Evolutionary conservation across 2,113 vertebrate species (phyloP), one percentile per base, ranked within the genome.

Genomic region (Mastomys natalensis): DNA sequence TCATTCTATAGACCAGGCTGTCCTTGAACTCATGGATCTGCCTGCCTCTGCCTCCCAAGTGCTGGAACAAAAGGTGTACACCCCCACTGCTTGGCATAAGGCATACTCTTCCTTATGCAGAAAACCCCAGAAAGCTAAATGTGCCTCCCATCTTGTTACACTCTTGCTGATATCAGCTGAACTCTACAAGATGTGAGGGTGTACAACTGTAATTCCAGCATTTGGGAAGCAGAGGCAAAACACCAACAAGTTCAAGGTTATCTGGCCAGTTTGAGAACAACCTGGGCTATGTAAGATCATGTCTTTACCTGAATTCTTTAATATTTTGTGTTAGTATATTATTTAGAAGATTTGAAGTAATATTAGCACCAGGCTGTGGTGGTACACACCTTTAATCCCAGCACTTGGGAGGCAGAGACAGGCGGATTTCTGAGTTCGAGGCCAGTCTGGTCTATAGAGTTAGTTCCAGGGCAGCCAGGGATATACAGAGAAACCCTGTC

Each of bases 291-390:
- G 7, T 26, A 1, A 60, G 37, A 53, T 9, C 77, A 34, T 19
- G 16, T 80, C 31, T 80, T 80, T 40, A 84, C n/a, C 58, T 84
- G 55, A 62, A 62, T 7, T 62, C 55, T 51, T 51, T 17, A 85
- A 40, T 43, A 15, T 66, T 72, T 68, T 90, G 70, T 95, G 22
- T 45, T 45, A 60, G 78, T 12, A 91, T 62, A 87, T 93, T 92
- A 82, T 72, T 93, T 95, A 92, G 26, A 96, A 95, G 85, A 80
- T 66, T 51, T 0, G 45, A 58, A n/a, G n/a, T 58, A 93, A 94
- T 78, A 70, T 82, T 91, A 89, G 90, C 31, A n/a, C n/a, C n/a
- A n/a, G n/a, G n/a, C n/a, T n/a, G n/a, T n/a, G n/a, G n/a, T n/a
- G n/a, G n/a, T n/a, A n/a, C n/a, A n/a, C n/a, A n/a, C n/a, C n/a